These are phyloP conservation scores for Cygnus buccinator DNA, from an alignment of 2,113 vertebrate species.

Conservation along the genomic window DNA sequence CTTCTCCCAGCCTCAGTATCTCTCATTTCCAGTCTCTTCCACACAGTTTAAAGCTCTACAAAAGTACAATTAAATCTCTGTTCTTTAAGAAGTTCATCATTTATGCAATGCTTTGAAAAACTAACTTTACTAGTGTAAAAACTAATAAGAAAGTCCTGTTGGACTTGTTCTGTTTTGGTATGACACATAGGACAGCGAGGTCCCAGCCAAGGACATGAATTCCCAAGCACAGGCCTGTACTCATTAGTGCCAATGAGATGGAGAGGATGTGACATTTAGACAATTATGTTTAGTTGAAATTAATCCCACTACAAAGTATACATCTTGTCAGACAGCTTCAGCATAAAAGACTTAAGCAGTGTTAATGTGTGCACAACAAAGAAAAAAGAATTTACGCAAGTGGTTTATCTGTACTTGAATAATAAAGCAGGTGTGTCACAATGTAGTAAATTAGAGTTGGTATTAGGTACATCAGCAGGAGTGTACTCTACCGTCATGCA, in stretches of 20 bases:
- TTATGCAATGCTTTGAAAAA: not conserved
- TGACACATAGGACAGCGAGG: not conserved
- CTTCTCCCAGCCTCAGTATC: not conserved
- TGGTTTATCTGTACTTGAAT: not conserved
- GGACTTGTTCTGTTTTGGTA: not conserved
- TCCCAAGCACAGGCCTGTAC: not conserved
- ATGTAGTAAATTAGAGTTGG: not conserved
- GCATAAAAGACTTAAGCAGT: not conserved
- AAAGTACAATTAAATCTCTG: not conserved
- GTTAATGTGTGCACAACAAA: not conserved
- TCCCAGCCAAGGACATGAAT: not conserved
- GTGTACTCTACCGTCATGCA: not conserved
- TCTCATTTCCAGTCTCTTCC: not conserved
- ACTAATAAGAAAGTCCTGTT: not conserved
- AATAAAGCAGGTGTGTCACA: not conserved
- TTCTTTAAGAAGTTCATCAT: not conserved
- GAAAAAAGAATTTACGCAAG: not conserved
- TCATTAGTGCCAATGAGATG: not conserved
- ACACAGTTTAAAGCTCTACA: not conserved
- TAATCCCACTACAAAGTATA: not conserved
- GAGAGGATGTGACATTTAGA: not conserved
- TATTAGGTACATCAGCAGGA: not conserved
- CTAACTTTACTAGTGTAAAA: not conserved
- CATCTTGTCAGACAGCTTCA: not conserved
- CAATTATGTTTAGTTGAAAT: not conserved